Evolutionary conservation across 1,140 invertebrate genomes (phyloP).

Genomic region (Drosophila hydei): DNA sequence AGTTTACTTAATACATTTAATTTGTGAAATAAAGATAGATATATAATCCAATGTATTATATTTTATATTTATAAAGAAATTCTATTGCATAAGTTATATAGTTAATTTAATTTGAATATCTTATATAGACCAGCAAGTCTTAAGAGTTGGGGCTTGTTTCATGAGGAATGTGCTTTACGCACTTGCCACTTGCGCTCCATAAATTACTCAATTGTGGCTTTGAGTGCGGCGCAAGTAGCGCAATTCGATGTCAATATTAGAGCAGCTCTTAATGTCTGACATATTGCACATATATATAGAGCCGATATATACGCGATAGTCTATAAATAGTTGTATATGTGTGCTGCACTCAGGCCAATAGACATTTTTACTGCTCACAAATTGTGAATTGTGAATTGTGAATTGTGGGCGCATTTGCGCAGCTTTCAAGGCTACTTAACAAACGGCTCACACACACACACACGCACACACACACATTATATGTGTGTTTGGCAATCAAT

Average conservation of each 20-base stretch:
- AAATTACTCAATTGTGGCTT: conserved; percentile 8
- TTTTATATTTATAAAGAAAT: no score
- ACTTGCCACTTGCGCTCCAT: not conserved
- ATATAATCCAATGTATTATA: no score
- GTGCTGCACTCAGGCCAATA: conserved; percentile 18
- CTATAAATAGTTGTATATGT: conserved; percentile 34
- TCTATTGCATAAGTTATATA: no score
- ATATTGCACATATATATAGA: conserved; percentile 1
- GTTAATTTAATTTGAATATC: no score
- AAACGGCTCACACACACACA: not conserved
- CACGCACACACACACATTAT: not conserved
- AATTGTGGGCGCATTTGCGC: conserved; percentile 28
- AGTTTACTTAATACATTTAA: no score
- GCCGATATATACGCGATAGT: not conserved
- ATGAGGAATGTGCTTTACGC: no score
- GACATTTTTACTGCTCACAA: conserved; percentile 34
- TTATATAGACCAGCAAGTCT: no score
- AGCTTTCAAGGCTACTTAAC: conserved; percentile 33
- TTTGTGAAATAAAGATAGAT: no score
- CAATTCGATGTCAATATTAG: conserved; percentile 41
- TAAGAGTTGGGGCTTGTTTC: no score
- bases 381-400: no score
- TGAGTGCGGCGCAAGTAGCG: conserved; percentile 37
- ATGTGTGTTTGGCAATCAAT: conserved; percentile 22
- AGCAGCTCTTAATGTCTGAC: conserved; percentile 25